A percentile compares a stretch with the other conserved stretches of the same genome.
These are phyloP conservation scores for Nezara viridula DNA, from an alignment of 2,888 invertebrate species.

Conservation along the genomic window DNA sequence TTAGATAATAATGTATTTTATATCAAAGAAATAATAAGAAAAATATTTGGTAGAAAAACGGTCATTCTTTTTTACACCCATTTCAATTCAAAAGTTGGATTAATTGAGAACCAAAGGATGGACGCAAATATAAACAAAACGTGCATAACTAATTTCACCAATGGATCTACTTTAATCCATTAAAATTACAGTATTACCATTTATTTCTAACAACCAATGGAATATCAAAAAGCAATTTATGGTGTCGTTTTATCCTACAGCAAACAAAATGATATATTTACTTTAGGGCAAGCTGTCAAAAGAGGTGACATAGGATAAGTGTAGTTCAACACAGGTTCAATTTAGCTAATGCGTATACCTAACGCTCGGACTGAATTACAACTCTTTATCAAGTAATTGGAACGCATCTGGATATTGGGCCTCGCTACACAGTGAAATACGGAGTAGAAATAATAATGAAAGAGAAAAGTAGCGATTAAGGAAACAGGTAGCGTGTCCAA, in stretches of 20 bases:
- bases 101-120: not conserved
- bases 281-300: constrained; percentile 16
- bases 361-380: not conserved
- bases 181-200: not conserved
- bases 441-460: not conserved
- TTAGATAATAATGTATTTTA: too few relatives aligned
- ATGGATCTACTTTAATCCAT: not conserved
- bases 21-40: too few relatives aligned
- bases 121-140: not conserved
- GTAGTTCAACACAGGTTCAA: not conserved
- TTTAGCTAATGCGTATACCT: constrained; percentile 20
- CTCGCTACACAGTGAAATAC: not conserved
- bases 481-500: too few relatives aligned
- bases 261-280: not conserved
- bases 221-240: not conserved
- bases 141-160: not conserved
- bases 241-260: not conserved
- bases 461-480: too few relatives aligned
- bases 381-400: not conserved
- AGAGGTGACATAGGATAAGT: not conserved
- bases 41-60: too few relatives aligned
- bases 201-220: not conserved
- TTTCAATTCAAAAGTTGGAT: not conserved
- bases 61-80: too few relatives aligned
- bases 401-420: not conserved